Percentiles rank a stretch among this genome's conserved stretches.
phyloP scores from a whole-genome alignment of 1,140 invertebrate genomes.

The Cydia strobilella region DNA sequence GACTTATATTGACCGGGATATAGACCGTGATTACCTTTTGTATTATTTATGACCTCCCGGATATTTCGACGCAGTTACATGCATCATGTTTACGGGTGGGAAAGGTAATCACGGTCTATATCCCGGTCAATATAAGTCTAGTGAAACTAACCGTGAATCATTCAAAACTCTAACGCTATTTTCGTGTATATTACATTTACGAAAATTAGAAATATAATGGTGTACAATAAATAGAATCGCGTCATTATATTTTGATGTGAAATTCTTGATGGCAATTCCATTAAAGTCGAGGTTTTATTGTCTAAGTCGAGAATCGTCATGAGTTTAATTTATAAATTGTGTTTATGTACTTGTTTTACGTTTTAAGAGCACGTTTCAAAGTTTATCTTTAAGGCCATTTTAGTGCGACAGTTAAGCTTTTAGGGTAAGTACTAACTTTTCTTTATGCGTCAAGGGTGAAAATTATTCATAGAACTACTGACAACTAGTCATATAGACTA shows the following conservation, averaged over 20 bases:
- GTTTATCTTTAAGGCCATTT: constrained; percentile 7
- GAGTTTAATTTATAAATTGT: constrained; percentile 11
- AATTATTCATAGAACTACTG: neutral
- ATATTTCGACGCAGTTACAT: too few relatives aligned
- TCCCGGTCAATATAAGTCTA: too few relatives aligned
- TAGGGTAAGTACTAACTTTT: neutral
- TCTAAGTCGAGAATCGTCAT: constrained; percentile 13
- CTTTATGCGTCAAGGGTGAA: neutral
- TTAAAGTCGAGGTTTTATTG: constrained; percentile 18
- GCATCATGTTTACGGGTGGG: too few relatives aligned
- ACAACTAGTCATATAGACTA: too few relatives aligned
- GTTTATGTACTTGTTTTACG: constrained; percentile 17
- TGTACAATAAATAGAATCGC: neutral
- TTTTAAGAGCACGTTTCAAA: constrained; percentile 10
- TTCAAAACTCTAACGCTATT: neutral
- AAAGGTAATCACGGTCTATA: too few relatives aligned
- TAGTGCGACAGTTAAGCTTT: neutral
- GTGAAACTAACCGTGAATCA: too few relatives aligned
- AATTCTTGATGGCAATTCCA: constrained; percentile 8
- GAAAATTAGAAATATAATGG: neutral
- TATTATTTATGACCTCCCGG: too few relatives aligned
- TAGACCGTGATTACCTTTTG: too few relatives aligned
- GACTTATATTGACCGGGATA: too few relatives aligned
- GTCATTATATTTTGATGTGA: neutral
- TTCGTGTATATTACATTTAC: neutral